These are phyloP conservation scores for Astyanax mexicanus DNA, from an alignment of 2,797 vertebrate species.

Conservation along the genomic window DNA sequence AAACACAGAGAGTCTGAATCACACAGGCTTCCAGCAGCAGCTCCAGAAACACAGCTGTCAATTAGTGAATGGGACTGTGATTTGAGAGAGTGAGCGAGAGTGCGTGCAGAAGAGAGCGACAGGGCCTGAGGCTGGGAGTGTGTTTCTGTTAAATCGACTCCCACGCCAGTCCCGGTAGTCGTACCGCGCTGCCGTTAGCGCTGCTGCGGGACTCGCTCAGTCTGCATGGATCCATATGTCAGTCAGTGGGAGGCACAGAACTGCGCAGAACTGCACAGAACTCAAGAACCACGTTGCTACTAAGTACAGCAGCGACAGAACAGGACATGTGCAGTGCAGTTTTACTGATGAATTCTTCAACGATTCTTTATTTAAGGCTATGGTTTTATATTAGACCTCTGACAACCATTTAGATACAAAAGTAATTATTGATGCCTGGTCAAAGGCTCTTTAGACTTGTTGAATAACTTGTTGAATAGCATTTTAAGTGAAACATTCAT, in stretches of 20 bases:
- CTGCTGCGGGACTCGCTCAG: background rate
- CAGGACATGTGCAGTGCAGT: no score
- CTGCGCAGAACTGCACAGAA: no score
- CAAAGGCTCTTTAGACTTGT: no score
- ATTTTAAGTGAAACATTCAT: no score
- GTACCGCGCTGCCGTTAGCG: background rate
- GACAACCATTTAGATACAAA: no score
- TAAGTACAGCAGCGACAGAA: no score
- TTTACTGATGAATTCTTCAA: no score
- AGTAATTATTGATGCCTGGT: no score
- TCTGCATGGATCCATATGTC: slow-evolving; percentile 43
- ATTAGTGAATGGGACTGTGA: background rate
- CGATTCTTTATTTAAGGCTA: no score
- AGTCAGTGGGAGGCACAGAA: slow-evolving; percentile 54
- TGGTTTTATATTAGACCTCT: no score
- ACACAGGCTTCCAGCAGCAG: background rate
- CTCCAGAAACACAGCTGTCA: background rate
- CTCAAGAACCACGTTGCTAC: no score
- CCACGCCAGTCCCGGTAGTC: background rate
- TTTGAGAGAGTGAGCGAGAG: background rate
- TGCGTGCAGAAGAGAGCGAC: background rate
- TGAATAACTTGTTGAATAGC: no score
- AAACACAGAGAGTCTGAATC: background rate
- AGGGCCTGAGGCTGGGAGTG: background rate
- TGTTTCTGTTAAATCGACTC: background rate